phyloP scores from a whole-genome alignment of 1,140 invertebrate genomes.

The Drosophila sp. region DNA sequence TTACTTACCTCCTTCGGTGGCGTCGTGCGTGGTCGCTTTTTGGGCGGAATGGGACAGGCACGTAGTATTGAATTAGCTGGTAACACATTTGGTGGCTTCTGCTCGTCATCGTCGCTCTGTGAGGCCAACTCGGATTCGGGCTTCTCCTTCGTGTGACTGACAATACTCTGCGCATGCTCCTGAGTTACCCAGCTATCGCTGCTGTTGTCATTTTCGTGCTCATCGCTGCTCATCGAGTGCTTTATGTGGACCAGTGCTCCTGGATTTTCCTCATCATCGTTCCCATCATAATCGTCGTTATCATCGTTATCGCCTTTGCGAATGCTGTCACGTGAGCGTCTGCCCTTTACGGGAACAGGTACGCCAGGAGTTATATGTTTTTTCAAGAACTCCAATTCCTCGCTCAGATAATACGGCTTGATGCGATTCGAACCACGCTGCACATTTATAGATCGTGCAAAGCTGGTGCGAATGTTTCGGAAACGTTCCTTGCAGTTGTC shows the following conservation, averaged over 20 bases:
- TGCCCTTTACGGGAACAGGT: constrained; percentile 51
- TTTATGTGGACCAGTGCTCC: constrained; percentile 32
- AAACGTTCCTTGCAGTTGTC: constrained; percentile 73
- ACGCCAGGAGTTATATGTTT: constrained; percentile 72
- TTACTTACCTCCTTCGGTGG: constrained; percentile 23
- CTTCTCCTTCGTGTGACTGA: constrained; percentile 29
- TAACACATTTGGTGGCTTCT: constrained; percentile 10
- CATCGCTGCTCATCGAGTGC: constrained; percentile 49
- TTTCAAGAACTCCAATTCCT: constrained; percentile 64
- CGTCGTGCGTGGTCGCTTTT: constrained; percentile 35
- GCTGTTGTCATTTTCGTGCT: constrained; percentile 35
- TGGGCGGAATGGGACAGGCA: constrained; percentile 42
- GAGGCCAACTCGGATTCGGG: constrained; percentile 19
- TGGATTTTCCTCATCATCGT: constrained; percentile 35
- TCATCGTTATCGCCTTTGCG: constrained; percentile 31
- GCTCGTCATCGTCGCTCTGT: constrained; percentile 41
- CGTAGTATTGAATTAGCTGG: neutral
- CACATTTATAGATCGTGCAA: constrained; percentile 71
- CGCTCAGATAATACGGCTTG: constrained; percentile 71
- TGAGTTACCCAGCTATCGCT: constrained; percentile 31
- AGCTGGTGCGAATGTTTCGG: constrained; percentile 73
- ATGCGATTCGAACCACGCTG: constrained; percentile 59
- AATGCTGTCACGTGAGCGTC: constrained; percentile 50
- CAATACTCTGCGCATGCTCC: constrained; percentile 61
- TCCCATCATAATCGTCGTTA: constrained; percentile 36